A percentile compares a stretch with the other conserved stretches of the same genome.
Conservation (phyloP, 2,113 vertebrate genomes). For the Oncorhynchus gorbuscha region DNA sequence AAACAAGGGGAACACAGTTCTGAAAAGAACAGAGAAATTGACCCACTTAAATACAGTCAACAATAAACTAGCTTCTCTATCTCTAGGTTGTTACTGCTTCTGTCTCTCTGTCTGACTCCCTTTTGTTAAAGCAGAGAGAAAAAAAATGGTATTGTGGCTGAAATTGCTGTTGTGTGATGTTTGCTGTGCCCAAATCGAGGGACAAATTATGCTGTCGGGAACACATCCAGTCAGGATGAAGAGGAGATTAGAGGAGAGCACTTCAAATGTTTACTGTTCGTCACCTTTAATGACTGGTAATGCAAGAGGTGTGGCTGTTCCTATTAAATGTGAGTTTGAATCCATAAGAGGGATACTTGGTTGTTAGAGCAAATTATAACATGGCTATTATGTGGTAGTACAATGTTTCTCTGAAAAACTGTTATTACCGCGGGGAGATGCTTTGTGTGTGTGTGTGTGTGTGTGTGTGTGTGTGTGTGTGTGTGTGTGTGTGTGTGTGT, state of each 20-base stretch:
- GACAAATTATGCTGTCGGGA: conserved; percentile 96
- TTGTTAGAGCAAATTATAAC: conserved; percentile 99
- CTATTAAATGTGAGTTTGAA: conserved; percentile 99
- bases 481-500: neutral
- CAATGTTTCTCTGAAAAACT: conserved; percentile 97
- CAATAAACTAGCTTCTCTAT: conserved; percentile 62
- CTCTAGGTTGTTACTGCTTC: conserved; percentile 42
- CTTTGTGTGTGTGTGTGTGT: conserved; percentile 73
- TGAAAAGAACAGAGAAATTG: conserved; percentile 70
- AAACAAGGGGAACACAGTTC: conserved; percentile 60
- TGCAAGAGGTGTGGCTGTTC: conserved; percentile 96
- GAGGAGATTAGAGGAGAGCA: conserved; percentile 75
- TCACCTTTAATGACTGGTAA: conserved; percentile 98
- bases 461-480: conserved; percentile 15
- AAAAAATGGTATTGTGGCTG: conserved; percentile 61
- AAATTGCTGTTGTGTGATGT: conserved; percentile 86
- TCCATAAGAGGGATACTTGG: conserved; percentile 99
- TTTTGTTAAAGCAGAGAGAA: conserved; percentile 54
- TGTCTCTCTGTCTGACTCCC: conserved; percentile 45
- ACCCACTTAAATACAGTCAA: conserved; percentile 74
- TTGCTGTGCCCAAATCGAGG: conserved; percentile 90
- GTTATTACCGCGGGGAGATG: conserved; percentile 89
- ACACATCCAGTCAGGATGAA: conserved; percentile 84
- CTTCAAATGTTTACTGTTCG: conserved; percentile 96
- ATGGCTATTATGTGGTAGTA: conserved; percentile 94